A percentile compares a stretch with the other conserved stretches of the same genome.
Evolutionary conservation across 2,888 invertebrate genomes (phyloP).

Genomic region (Drosophila eohydei): DNA sequence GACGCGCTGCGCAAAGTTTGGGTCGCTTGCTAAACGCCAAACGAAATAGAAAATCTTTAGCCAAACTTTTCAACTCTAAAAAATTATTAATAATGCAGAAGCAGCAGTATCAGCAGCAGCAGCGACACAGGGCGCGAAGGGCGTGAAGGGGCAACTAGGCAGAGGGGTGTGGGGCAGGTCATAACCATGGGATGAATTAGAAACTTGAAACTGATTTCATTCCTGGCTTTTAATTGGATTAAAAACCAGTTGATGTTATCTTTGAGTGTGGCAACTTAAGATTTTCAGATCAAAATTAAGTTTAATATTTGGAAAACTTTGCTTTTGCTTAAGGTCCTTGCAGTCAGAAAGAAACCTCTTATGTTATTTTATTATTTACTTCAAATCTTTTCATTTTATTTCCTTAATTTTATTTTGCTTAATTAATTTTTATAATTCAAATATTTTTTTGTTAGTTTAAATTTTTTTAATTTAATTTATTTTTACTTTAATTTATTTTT

Average conservation of each 20-base stretch:
- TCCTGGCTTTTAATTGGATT: background rate
- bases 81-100: slow-evolving; percentile 76
- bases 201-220: background rate
- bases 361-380: too few species aligned
- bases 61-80: slow-evolving; percentile 70
- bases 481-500: too few species aligned
- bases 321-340: too few species aligned
- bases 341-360: too few species aligned
- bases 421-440: too few species aligned
- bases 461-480: too few species aligned
- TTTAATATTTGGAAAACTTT: background rate
- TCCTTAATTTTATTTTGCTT: too few species aligned
- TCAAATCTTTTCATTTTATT: too few species aligned
- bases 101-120: slow-evolving; percentile 27
- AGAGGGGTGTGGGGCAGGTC: background rate
- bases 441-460: too few species aligned
- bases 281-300: background rate
- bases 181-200: slow-evolving; percentile 25
- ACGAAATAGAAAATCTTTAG: slow-evolving; percentile 69
- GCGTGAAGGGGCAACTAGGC: background rate
- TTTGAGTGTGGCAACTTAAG: background rate
- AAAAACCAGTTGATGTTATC: background rate
- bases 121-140: background rate
- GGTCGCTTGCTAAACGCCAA: slow-evolving; percentile 21
- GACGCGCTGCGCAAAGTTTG: slow-evolving; percentile 27